Evolutionary conservation across 2,888 invertebrate genomes (phyloP), one percentile per base, ranked within the genome.

Genomic region (Pecten maximus): DNA sequence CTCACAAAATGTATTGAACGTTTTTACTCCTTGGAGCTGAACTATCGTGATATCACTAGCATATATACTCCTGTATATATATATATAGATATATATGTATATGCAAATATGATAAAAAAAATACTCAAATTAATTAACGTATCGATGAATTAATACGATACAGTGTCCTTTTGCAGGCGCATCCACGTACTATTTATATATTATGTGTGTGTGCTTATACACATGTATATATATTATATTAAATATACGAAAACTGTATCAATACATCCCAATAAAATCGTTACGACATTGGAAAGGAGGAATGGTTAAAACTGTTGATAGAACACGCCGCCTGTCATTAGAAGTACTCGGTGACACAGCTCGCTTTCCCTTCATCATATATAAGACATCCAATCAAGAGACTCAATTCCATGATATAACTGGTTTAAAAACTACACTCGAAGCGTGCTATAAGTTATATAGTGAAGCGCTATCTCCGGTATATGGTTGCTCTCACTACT

Each of bases 1-100:
- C 74, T 74, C 74, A 74, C 60, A 74, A 74, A 54, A 74, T 74
- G 28, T 74, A 74, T 74, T 28, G 74, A 74, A 74, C 74, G 74
- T 74, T 74, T 74, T 74, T 35, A 74, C 74, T 74, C 35, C 74
- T 35, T 35, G 35, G 12, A 35, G 74, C 23, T 35, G 35, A 35
- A 28, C 19, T 74, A 35, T 35, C 35, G 74, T 74, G 28, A 74
- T 60, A 74, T 10, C 74, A 74, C 10, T 28, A 10, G 35, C 35
- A 10, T 6, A 74, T 74, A 74, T 74, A 35, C 74, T 10, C 35
- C 2, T 35, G 44, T 44, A 12, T 44, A 12, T 6, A 74, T 74
- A 74, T 19, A 19, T 28, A 1, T 74, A 74, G 28, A 60, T 28
- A 74, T 74, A 74, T 74, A 12, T 74, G 35, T 10, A 35, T 74